phyloP scores from a whole-genome alignment of 1,140 invertebrate species.

The Mesaphorura yosii region DNA sequence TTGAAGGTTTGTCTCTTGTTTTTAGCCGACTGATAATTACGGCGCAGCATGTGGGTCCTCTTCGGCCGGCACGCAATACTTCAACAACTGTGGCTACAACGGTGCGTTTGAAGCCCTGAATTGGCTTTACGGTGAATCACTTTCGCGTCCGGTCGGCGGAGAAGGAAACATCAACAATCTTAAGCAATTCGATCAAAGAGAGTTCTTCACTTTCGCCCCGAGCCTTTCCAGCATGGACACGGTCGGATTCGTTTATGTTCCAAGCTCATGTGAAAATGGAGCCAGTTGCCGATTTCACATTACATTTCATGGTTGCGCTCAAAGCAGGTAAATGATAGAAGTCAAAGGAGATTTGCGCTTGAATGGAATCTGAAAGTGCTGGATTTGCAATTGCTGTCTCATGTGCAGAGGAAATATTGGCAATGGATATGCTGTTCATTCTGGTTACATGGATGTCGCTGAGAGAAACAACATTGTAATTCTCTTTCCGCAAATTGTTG shows the following conservation, averaged over 20 bases:
- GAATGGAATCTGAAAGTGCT: conserved; percentile 1
- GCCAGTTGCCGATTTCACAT: conserved; percentile 37
- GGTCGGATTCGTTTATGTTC: conserved; percentile 36
- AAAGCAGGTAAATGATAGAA: conserved; percentile 33
- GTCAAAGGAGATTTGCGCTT: no score
- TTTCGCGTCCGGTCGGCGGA: conserved; percentile 16
- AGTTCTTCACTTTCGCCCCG: conserved; percentile 34
- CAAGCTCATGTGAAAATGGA: conserved; percentile 32
- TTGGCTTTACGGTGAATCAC: conserved; percentile 35
- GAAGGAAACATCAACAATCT: conserved; percentile 22
- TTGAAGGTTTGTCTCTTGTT: background rate
- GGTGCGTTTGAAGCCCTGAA: conserved; percentile 38
- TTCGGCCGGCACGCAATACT: conserved; percentile 26
- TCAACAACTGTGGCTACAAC: conserved; percentile 38
- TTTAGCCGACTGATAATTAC: conserved; percentile 37
- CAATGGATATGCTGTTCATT: conserved; percentile 33
- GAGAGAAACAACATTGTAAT: conserved; percentile 40
- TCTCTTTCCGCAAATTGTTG: conserved; percentile 38
- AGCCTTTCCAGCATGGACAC: conserved; percentile 33
- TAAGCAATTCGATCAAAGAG: conserved; percentile 34
- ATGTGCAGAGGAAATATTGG: conserved; percentile 14
- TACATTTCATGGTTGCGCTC: conserved; percentile 37
- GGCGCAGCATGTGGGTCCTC: conserved; percentile 34
- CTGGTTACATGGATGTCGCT: conserved; percentile 39
- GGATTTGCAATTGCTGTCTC: conserved; percentile 9